Evolutionary conservation across 2,888 invertebrate species (phyloP).

Genomic region (Leucoptera coffeella): DNA sequence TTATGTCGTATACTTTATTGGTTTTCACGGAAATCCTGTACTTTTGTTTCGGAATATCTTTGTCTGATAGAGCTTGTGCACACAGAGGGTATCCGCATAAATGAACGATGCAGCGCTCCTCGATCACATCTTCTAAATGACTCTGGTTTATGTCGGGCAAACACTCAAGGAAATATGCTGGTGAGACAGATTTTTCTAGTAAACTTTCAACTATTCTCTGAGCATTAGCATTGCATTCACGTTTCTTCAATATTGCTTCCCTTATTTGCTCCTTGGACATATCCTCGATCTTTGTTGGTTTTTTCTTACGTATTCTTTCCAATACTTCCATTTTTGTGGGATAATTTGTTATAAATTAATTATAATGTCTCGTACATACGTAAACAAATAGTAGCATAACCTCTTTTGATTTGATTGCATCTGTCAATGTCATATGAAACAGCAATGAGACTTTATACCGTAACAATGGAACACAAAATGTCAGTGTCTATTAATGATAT

Average conservation of each 20-base stretch:
- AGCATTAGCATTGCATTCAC: constrained; percentile 68
- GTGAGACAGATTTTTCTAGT: constrained; percentile 55
- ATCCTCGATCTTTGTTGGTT: constrained; percentile 33
- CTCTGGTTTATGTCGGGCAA: constrained; percentile 63
- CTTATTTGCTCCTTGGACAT: constrained; percentile 56
- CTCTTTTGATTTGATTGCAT: no score
- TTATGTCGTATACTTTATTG: constrained; percentile 86
- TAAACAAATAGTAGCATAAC: no score
- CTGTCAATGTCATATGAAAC: no score
- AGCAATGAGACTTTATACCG: no score
- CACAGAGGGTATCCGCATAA: constrained; percentile 85
- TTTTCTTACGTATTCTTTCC: no score
- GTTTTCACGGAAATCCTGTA: constrained; percentile 71
- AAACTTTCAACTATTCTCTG: constrained; percentile 66
- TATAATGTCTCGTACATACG: no score
- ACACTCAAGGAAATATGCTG: constrained; percentile 53
- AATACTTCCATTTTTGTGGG: no score
- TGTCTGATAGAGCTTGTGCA: constrained; percentile 48
- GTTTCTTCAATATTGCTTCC: constrained; percentile 58
- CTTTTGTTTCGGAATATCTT: constrained; percentile 64
- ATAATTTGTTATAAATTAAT: no score
- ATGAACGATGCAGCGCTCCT: constrained; percentile 72
- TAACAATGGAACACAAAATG: no score
- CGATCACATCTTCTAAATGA: constrained; percentile 78
- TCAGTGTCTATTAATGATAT: no score